Evolutionary conservation across 2,797 vertebrate species (phyloP), one percentile per base, ranked within the genome.

Genomic region (Sebastes miniatus): DNA sequence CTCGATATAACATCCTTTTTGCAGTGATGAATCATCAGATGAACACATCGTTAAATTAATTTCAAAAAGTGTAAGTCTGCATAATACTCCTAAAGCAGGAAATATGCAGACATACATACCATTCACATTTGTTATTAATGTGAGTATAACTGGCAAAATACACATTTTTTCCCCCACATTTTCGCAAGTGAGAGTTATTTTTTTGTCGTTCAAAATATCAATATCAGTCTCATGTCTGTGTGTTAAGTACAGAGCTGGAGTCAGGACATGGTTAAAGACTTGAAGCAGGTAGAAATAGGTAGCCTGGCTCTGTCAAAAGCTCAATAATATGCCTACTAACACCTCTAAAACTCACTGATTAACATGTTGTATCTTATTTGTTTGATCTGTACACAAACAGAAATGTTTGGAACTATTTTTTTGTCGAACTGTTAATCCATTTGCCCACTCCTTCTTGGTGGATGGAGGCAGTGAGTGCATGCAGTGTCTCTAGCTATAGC

Each of bases 21-120:
- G 47, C 47, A 50, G 25, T 22, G 36, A 79, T 82, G 80, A 85
- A 77, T 72, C 6, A 29, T 47, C 54, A 79, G 62, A 81, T 74
- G 58, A 81, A 69, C 69, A 20, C 47, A 16, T 1, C 18, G 3
- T 18, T 8, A 18, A 47, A 50, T 20, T 50, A 20, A 50, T 50
- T 50, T 50, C 3, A 50, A 50, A 50, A 20, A 50, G 47, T 16
- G 16, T 18, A 50, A 20, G 16, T 50, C 63, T 81, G 61, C 56
- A 24, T 32, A 57, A 56, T 6, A 47, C 36, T 65, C 12, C 47
- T 50, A 0, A 29, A 54, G 65, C 32, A 67, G 73, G 47, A 82
- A 56, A 47, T 6, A 61, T 27, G 25, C 25, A 59, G n/a, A 36
- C 31, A 34, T 47, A 18, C 12, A 29, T 8, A 47, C 27, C 11